Conservation (phyloP, 2,113 vertebrate species). For the Tapirus terrestris region DNA sequence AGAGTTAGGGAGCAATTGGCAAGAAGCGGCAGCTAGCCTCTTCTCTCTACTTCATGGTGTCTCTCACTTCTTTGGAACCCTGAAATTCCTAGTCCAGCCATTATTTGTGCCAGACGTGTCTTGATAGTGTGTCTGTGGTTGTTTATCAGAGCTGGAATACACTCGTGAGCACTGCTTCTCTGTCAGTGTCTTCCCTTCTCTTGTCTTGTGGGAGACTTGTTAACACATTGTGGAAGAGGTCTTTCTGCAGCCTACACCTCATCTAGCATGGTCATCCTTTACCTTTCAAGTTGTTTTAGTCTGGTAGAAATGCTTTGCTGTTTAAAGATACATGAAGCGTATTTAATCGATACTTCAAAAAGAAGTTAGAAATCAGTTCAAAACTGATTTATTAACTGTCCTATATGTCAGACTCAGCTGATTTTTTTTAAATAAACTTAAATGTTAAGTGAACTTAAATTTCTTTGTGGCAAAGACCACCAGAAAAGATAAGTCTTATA, state of each 20-base stretch:
- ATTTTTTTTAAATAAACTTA: conserved; percentile 23
- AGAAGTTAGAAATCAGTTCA: neutral
- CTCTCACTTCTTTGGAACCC: neutral
- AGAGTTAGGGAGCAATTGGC: neutral
- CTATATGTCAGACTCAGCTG: neutral
- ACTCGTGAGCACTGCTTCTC: neutral
- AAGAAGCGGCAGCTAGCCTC: neutral
- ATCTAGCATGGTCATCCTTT: neutral
- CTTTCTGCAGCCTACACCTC: neutral
- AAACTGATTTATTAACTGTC: neutral
- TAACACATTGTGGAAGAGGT: neutral
- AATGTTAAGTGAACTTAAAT: neutral
- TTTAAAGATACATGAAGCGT: neutral
- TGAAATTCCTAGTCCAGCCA: neutral
- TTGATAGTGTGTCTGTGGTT: neutral
- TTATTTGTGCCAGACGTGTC: neutral
- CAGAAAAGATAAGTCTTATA: neutral
- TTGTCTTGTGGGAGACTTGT: neutral
- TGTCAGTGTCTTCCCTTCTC: neutral
- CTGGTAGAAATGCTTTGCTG: neutral
- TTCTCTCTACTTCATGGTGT: neutral
- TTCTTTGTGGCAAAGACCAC: conserved; percentile 32
- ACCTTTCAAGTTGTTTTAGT: neutral
- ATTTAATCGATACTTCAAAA: neutral
- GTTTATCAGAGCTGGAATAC: neutral